phyloP scores from a whole-genome alignment of 2,888 invertebrate genomes.

The Hirtodrosophila duncani region DNA sequence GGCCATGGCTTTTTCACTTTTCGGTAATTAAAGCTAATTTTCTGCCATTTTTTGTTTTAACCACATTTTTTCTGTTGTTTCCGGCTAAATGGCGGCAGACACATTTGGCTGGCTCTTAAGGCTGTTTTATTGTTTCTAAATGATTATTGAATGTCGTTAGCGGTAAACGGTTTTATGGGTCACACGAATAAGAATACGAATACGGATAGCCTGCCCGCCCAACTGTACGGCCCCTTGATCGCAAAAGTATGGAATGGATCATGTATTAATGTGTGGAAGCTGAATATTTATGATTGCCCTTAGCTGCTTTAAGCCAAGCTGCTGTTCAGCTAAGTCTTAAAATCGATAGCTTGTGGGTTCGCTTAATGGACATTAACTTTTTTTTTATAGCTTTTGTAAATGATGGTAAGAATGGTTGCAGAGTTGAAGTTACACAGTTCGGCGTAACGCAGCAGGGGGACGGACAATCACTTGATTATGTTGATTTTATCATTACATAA shows the following conservation, averaged over 20 bases:
- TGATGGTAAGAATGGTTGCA: not conserved
- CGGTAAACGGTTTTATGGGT: conserved; percentile 40
- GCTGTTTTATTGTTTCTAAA: conserved; percentile 39
- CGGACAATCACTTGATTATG: too few relatives aligned
- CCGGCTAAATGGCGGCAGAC: conserved; percentile 1
- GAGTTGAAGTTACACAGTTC: too few relatives aligned
- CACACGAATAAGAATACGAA: conserved; percentile 11
- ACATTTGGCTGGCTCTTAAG: conserved; percentile 4
- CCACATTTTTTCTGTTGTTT: conserved; percentile 10
- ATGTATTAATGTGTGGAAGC: too few relatives aligned
- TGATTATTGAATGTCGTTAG: conserved; percentile 40
- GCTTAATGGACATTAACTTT: conserved; percentile 9
- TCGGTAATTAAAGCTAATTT: conserved; percentile 28
- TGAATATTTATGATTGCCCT: too few relatives aligned
- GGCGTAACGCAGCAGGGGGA: too few relatives aligned
- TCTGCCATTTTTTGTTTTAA: conserved; percentile 10
- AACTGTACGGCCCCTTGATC: too few relatives aligned
- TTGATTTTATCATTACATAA: too few relatives aligned
- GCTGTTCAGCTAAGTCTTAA: conserved; percentile 28
- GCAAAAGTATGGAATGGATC: too few relatives aligned
- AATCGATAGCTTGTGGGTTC: conserved; percentile 34
- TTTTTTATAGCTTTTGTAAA: not conserved
- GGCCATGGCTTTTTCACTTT: conserved; percentile 9
- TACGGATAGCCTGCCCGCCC: conserved; percentile 3
- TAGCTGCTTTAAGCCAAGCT: too few relatives aligned